Conservation (phyloP, 1,140 invertebrate species). For the Rhysida immarginata region DNA sequence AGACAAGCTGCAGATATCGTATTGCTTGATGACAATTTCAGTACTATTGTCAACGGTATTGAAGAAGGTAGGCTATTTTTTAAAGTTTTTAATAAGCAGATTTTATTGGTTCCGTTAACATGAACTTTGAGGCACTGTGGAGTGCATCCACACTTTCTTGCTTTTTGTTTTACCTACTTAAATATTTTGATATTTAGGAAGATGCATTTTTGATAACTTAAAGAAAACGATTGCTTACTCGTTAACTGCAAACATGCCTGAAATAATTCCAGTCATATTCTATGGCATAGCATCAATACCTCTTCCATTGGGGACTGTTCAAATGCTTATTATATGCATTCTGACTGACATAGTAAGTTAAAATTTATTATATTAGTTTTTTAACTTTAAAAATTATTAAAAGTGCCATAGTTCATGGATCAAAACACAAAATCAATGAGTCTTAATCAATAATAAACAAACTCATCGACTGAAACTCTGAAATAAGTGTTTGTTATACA, state of each 20-base stretch:
- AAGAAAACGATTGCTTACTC: slow-evolving; percentile 32
- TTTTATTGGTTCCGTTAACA: background rate
- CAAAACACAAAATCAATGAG: too few relatives aligned
- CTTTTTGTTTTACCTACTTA: too few relatives aligned
- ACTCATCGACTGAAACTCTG: too few relatives aligned
- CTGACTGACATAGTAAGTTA: slow-evolving; percentile 7
- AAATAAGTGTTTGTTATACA: too few relatives aligned
- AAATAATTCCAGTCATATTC: slow-evolving; percentile 25
- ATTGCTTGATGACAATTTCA: slow-evolving; percentile 36
- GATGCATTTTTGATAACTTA: slow-evolving; percentile 32
- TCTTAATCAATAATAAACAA: too few relatives aligned
- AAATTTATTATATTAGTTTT: too few relatives aligned
- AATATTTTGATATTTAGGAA: too few relatives aligned
- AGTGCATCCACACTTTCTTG: too few relatives aligned
- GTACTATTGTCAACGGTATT: slow-evolving; percentile 36
- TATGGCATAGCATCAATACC: slow-evolving; percentile 23
- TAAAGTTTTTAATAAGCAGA: too few relatives aligned
- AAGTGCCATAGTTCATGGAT: too few relatives aligned
- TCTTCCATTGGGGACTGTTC: slow-evolving; percentile 23
- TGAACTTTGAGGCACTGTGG: background rate
- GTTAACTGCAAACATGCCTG: slow-evolving; percentile 26
- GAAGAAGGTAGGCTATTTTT: slow-evolving; percentile 31
- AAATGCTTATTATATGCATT: slow-evolving; percentile 17
- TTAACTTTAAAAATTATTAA: too few relatives aligned
- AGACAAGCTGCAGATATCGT: background rate